Percentiles rank a stretch among this genome's conserved stretches.
Evolutionary conservation across 2,113 vertebrate species (phyloP).

Genomic region (Cygnus atratus): DNA sequence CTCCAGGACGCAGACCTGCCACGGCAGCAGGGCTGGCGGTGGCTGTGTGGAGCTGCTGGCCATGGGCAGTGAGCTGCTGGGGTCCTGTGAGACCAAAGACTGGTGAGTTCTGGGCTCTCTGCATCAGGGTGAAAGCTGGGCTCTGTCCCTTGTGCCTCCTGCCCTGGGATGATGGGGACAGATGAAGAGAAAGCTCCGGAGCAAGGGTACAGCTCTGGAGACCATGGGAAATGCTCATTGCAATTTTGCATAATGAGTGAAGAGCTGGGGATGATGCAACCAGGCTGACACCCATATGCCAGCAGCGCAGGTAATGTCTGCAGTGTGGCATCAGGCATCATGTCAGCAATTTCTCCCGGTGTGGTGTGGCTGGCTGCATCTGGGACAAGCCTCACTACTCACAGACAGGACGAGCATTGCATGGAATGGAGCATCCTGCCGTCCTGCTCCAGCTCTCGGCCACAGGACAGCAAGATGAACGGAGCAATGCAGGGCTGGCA

Average conservation of each 20-base stretch:
- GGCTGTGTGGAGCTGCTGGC: background rate
- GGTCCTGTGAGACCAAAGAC: rapidly evolving
- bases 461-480: background rate
- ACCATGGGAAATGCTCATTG: background rate
- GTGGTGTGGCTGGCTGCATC: background rate
- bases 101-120: background rate
- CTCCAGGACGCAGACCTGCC: background rate
- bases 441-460: background rate
- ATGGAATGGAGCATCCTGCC: rapidly evolving
- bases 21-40: background rate
- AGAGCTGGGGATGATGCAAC: background rate
- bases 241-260: background rate
- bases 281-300: background rate
- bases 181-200: background rate
- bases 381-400: background rate
- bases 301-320: background rate
- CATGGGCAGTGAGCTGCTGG: rapidly evolving
- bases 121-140: rapidly evolving
- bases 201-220: background rate
- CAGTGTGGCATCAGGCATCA: background rate
- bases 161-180: background rate
- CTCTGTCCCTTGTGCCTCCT: background rate
- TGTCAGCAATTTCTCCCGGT: background rate
- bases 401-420: rapidly evolving
- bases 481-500: background rate